A percentile compares a stretch with the other conserved stretches of the same genome.
These are phyloP conservation scores for Bovichtus diacanthus DNA, from an alignment of 2,797 vertebrate genomes.

Conservation along the genomic window DNA sequence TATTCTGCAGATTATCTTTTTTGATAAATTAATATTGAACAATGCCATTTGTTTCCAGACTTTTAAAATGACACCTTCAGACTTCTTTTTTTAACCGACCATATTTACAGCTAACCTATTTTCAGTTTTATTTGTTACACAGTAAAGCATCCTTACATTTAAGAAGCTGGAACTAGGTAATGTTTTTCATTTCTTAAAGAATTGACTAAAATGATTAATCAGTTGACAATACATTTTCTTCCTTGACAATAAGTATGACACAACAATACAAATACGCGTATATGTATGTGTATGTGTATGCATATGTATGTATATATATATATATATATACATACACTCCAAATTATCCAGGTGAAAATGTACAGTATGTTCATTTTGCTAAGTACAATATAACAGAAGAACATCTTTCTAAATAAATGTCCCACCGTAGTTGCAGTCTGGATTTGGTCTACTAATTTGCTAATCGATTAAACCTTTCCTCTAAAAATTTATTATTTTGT, in stretches of 20 bases:
- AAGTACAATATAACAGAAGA: too few relatives aligned
- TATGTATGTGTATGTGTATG: too few relatives aligned
- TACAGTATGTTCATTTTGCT: too few relatives aligned
- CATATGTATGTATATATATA: too few relatives aligned
- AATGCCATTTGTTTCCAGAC: not conserved
- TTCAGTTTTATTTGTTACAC: not conserved
- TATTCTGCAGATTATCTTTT: not conserved
- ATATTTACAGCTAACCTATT: not conserved
- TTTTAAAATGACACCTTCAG: not conserved
- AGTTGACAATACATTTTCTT: not conserved
- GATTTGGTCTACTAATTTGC: too few relatives aligned
- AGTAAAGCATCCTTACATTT: not conserved
- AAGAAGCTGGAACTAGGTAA: not conserved
- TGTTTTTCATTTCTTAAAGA: not conserved
- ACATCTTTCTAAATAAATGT: too few relatives aligned
- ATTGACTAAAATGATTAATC: not conserved
- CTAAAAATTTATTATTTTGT: not conserved
- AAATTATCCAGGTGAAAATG: too few relatives aligned
- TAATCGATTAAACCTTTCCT: too few relatives aligned
- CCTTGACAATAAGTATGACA: too few relatives aligned
- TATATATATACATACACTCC: too few relatives aligned
- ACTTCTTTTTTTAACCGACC: not conserved
- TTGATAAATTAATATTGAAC: not conserved
- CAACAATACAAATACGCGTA: too few relatives aligned
- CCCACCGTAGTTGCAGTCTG: too few relatives aligned